Evolutionary conservation across 2,888 invertebrate genomes (phyloP).

Genomic region (Macrosiphum euphorbiae): DNA sequence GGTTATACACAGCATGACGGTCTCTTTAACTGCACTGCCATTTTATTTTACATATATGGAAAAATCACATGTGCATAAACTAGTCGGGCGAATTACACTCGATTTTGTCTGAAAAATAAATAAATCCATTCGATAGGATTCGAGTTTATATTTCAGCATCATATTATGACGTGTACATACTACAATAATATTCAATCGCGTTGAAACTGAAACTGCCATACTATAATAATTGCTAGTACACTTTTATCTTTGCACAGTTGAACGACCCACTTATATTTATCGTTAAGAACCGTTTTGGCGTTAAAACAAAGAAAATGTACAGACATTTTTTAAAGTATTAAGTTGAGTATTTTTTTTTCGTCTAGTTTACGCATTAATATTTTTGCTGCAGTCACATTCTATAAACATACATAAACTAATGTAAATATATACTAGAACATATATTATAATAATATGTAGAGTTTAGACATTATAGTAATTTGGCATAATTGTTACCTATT

Average conservation of each 20-base stretch:
- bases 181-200: not conserved
- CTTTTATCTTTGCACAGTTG: slow-evolving; percentile 40
- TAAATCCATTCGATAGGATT: not conserved
- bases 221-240: not conserved
- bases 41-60: not conserved
- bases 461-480: not conserved
- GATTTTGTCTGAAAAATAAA: not conserved
- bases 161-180: not conserved
- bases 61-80: not conserved
- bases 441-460: not conserved
- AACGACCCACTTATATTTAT: slow-evolving; percentile 41
- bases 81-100: not conserved
- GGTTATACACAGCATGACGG: not conserved
- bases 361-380: not conserved
- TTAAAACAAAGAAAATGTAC: slow-evolving; percentile 34
- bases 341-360: not conserved
- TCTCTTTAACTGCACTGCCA: not conserved
- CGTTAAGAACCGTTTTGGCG: slow-evolving; percentile 34
- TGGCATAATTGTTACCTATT: not conserved
- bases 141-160: not conserved
- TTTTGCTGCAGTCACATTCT: not conserved
- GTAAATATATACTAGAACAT: not conserved
- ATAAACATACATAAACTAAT: not conserved
- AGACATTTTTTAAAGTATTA: not conserved
- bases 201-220: not conserved